phyloP scores from a whole-genome alignment of 2,113 vertebrate genomes.

The Apistogramma diplotaenia region DNA sequence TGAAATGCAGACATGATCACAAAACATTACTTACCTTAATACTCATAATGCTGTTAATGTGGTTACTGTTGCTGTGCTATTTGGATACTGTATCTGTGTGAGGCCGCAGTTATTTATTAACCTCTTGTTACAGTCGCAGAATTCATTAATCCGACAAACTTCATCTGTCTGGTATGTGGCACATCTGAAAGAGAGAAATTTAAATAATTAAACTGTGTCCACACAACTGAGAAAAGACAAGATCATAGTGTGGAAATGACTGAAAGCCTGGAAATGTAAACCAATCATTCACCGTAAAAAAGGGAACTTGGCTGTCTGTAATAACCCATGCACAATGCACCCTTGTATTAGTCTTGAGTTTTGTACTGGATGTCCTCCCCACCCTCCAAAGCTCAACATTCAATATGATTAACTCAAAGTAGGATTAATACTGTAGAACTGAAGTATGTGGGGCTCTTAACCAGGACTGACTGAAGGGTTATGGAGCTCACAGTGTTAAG shows the following conservation, averaged over 20 bases:
- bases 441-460: neutral
- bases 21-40: neutral
- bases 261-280: neutral
- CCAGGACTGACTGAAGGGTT: neutral
- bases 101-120: neutral
- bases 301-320: neutral
- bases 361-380: neutral
- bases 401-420: neutral
- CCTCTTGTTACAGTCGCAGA: neutral
- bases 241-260: neutral
- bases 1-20: neutral
- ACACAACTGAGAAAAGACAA: neutral
- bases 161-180: neutral
- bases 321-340: neutral
- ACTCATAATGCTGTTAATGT: too few relatives aligned
- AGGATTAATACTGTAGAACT: neutral
- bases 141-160: neutral
- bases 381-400: neutral
- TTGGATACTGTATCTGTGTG: too few relatives aligned
- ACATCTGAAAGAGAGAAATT: neutral
- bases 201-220: neutral
- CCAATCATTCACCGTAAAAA: neutral
- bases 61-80: too few relatives aligned
- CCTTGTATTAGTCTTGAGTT: neutral
- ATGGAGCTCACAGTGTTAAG: neutral